Base-by-base conservation (phyloP, 2,888 invertebrate genomes). In the Himalopsyche kuldschensis region DNA sequence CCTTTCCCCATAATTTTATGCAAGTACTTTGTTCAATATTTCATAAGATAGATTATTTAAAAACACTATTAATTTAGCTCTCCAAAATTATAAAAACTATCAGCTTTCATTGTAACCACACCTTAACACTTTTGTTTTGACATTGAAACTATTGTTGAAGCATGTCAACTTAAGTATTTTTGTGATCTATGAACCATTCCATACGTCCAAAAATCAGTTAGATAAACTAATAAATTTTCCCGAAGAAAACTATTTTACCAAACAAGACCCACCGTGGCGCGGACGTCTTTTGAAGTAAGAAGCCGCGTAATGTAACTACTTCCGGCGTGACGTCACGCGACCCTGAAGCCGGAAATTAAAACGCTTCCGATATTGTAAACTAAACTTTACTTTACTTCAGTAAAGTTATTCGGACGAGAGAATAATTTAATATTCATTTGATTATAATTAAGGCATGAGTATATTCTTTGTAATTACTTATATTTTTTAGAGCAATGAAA, bases 251-350 rank as follows among this genome's bases (percentile, higher is more conserved):
- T 55, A 20, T 20, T 55, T 20, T 10, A 4, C 6, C 1, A 20
- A 55, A 55, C 55, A 6, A 10, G 55, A 20, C 1, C 20, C 55
- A 24, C n/a, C 20, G 55, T 55, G 20, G 55, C 55, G 55, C 20
- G 20, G 55, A 55, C 75, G 79, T 41, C 32, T 79, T 41, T 82
- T 35, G n/a, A 79, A 77, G 32, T 77, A 46, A 47, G 79, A 83
- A 75, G 83, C 81, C 83, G 79, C 79, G 46, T 27, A 32, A 69
- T 24, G 75, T 31, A 80, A 78, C 81, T 63, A 80, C 84, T 78
- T 85, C 85, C 85, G 84, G 82, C 85, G 84, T 85, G 85, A 85
- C 85, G 85, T 84, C 85, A 85, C 84, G 85, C 85, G 78, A 84
- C 55, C 55, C 55, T 47, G 32, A 79, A 77, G 80, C 85, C 80